A percentile compares a stretch with the other conserved stretches of the same genome.
These are phyloP conservation scores for Eumerus sabulonum DNA, from an alignment of 2,888 invertebrate species.

Conservation along the genomic window DNA sequence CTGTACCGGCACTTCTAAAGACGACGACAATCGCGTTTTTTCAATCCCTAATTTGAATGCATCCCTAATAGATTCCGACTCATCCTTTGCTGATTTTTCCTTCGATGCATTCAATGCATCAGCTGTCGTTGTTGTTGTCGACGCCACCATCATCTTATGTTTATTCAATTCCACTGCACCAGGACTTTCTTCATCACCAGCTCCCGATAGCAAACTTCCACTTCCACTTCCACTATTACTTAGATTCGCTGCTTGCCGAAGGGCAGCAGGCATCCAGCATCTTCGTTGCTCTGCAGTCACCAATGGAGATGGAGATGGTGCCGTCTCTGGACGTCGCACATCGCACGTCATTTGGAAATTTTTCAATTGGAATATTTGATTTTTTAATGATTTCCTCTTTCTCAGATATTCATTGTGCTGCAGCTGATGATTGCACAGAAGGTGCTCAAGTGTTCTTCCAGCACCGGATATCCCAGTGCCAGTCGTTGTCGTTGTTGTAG, in stretches of 20 bases:
- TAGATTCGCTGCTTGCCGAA: conserved; percentile 45
- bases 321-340: conserved; percentile 44
- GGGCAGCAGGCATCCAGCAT: conserved; percentile 45
- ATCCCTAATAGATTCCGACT: conserved; percentile 70
- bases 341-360: conserved; percentile 75
- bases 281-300: conserved; percentile 34
- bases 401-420: conserved; percentile 78
- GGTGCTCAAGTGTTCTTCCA: conserved; percentile 74
- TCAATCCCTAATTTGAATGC: conserved; percentile 73
- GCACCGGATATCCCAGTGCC: conserved; percentile 68
- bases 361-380: conserved; percentile 79
- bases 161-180: conserved; percentile 69
- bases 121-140: conserved; percentile 7
- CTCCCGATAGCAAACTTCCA: conserved; percentile 32
- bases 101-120: conserved; percentile 32
- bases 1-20: conserved; percentile 53
- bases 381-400: conserved; percentile 79
- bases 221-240: conserved; percentile 25
- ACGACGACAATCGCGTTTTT: too few relatives aligned
- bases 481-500: too few relatives aligned
- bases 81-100: conserved; percentile 60
- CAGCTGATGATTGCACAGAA: conserved; percentile 76
- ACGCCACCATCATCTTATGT: conserved; percentile 58
- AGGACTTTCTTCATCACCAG: conserved; percentile 23
- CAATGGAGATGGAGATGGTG: not conserved